Percentiles rank a stretch among this genome's conserved stretches.
phyloP scores from a whole-genome alignment of 2,113 vertebrate species.

The Nibea coibor region DNA sequence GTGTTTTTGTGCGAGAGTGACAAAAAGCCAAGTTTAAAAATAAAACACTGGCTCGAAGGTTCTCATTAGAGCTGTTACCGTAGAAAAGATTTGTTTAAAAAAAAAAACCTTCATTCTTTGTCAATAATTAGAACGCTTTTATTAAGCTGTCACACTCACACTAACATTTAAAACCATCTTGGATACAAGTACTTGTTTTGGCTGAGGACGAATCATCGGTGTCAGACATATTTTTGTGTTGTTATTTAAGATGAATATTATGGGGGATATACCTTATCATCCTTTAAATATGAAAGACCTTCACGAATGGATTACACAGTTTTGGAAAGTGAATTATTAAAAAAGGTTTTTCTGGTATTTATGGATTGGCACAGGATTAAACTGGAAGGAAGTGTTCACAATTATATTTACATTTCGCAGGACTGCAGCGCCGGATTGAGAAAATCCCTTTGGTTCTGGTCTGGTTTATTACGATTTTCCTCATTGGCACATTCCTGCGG shows the following conservation, averaged over 20 bases:
- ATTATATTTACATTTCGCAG: conserved; percentile 41
- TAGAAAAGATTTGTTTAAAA: conserved; percentile 17
- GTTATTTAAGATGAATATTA: conserved; percentile 51
- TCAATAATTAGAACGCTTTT: conserved; percentile 37
- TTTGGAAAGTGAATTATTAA: conserved; percentile 42
- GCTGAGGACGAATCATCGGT: conserved; percentile 18
- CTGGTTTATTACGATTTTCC: conserved; percentile 1
- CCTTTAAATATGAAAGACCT: conserved; percentile 44
- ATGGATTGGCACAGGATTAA: conserved; percentile 60
- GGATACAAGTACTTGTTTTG: conserved; percentile 10
- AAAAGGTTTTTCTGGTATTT: conserved; percentile 36
- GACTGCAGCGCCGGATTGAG: conserved; percentile 23
- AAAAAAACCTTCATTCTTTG: conserved; percentile 2
- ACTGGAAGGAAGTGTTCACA: conserved; percentile 29
- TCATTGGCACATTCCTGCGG: not conserved
- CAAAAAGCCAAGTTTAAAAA: conserved; percentile 62
- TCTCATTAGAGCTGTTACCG: conserved; percentile 42
- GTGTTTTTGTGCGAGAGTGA: conserved; percentile 30
- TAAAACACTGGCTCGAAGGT: conserved; percentile 28
- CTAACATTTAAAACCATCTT: conserved; percentile 34
- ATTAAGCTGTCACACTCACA: conserved; percentile 16
- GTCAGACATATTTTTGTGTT: conserved; percentile 26
- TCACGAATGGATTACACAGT: conserved; percentile 63
- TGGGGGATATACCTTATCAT: conserved; percentile 1
- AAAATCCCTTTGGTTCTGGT: conserved; percentile 59